Conservation (phyloP, 2,888 invertebrate genomes). For the Lasius fuliginosus region DNA sequence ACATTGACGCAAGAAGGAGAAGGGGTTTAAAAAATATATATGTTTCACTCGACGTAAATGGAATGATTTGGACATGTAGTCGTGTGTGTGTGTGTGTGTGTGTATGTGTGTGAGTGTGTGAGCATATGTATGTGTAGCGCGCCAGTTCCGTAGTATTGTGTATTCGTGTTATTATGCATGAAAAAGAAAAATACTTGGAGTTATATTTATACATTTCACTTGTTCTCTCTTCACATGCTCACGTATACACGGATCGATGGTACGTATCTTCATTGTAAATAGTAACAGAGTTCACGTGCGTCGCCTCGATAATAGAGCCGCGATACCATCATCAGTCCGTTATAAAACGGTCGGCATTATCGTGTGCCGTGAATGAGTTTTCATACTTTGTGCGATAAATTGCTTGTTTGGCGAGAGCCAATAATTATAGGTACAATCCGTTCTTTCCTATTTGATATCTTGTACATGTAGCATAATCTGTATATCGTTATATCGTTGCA, state of each 20-base stretch:
- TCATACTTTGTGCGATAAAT: background rate
- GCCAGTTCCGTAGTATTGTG: constrained; percentile 1
- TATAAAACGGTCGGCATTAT: constrained; percentile 16
- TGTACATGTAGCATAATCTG: background rate
- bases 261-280: constrained; percentile 62
- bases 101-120: too few species aligned
- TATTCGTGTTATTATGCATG: constrained; percentile 53
- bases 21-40: background rate
- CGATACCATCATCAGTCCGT: constrained; percentile 21
- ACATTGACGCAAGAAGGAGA: background rate
- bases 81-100: too few species aligned
- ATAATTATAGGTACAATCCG: constrained; percentile 3
- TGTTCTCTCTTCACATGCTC: constrained; percentile 68
- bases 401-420: background rate
- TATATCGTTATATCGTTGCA: background rate
- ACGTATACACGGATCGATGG: constrained; percentile 63
- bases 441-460: background rate
- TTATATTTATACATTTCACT: constrained; percentile 41
- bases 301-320: constrained; percentile 25
- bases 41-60: background rate
- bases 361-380: constrained; percentile 9
- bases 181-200: constrained; percentile 12
- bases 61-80: background rate
- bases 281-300: background rate
- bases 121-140: too few species aligned